Percentiles rank a stretch among this genome's conserved stretches.
These are phyloP conservation scores for Rhinogobio ventralis DNA, from an alignment of 2,797 vertebrate genomes.

Conservation along the genomic window DNA sequence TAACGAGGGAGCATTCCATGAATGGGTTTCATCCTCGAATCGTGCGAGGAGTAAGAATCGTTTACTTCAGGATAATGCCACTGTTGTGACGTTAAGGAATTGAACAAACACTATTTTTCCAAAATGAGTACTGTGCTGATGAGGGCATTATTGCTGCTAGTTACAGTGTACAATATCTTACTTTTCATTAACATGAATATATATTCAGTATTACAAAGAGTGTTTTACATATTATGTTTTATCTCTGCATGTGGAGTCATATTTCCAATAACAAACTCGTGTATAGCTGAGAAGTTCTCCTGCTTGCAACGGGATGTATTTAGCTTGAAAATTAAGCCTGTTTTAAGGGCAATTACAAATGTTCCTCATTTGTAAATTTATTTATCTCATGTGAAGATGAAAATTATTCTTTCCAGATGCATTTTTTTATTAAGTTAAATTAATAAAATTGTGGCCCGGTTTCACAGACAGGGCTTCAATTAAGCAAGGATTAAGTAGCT, in stretches of 20 bases:
- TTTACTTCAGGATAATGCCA: neutral
- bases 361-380: too few species aligned
- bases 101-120: neutral
- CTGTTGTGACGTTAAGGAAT: neutral
- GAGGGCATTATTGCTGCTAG: neutral
- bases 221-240: neutral
- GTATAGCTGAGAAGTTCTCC: neutral
- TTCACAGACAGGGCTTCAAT: too few species aligned
- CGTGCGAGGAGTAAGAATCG: neutral
- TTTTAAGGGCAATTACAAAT: too few species aligned
- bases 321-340: neutral
- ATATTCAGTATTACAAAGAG: neutral
- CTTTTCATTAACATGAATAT: neutral
- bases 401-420: too few species aligned
- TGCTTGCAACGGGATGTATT: neutral
- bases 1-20: neutral
- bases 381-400: too few species aligned
- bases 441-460: too few species aligned
- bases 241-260: slow-evolving; percentile 11
- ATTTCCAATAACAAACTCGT: neutral
- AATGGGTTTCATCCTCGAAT: neutral
- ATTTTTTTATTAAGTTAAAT: too few species aligned
- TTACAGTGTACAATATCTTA: neutral
- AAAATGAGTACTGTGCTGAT: slow-evolving; percentile 1
- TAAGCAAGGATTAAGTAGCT: too few species aligned